A percentile compares a stretch with the other conserved stretches of the same genome.
Conservation (phyloP, 2,888 invertebrate genomes). For the Argyra leucocephala region DNA sequence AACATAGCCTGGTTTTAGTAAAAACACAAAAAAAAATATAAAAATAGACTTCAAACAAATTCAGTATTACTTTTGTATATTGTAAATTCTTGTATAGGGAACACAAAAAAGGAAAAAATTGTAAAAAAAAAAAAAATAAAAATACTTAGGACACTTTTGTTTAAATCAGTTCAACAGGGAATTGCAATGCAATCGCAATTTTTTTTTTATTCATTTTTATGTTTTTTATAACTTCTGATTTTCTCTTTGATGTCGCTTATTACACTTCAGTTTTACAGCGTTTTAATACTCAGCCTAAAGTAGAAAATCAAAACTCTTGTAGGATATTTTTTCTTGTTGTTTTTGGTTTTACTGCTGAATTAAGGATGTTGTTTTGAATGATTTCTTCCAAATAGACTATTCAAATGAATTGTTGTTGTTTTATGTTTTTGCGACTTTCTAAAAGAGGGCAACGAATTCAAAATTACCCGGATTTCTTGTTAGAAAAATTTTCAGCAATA, state of each 20-base stretch:
- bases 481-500: no score
- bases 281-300: not conserved
- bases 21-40: not conserved
- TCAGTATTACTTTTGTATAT: not conserved
- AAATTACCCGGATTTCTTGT: no score
- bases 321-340: not conserved
- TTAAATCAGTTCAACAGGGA: not conserved
- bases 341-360: no score
- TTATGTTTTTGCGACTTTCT: no score
- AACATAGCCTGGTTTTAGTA: no score
- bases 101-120: not conserved
- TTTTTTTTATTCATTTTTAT: not conserved
- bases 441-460: no score
- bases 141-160: not conserved
- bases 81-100: not conserved
- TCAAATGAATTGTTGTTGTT: no score
- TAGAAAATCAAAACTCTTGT: not conserved
- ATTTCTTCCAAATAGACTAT: no score
- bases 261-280: not conserved
- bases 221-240: not conserved
- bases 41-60: not conserved
- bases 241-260: not conserved
- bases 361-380: no score
- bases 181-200: not conserved
- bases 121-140: not conserved